A percentile compares a stretch with the other conserved stretches of the same genome.
phyloP scores from a whole-genome alignment of 2,888 invertebrate species.

The Spilarctia lutea region DNA sequence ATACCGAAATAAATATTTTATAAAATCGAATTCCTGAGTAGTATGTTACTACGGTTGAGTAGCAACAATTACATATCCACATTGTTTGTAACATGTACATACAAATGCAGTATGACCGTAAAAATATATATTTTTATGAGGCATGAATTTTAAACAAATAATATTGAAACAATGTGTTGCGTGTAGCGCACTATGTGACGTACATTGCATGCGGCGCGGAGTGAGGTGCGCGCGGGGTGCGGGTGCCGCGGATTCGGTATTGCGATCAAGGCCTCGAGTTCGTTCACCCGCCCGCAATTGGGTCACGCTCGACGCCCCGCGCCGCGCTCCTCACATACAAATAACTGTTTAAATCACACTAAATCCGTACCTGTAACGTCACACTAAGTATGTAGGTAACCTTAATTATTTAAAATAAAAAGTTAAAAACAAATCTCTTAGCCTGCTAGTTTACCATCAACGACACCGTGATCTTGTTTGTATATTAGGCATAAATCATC shows the following conservation, averaged over 20 bases:
- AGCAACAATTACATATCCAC: slow-evolving; percentile 27
- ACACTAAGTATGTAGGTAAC: slow-evolving; percentile 67
- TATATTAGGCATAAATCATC: not conserved
- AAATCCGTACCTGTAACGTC: slow-evolving; percentile 80
- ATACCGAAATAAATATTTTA: not conserved
- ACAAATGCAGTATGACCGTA: slow-evolving; percentile 45
- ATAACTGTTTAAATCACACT: slow-evolving; percentile 81
- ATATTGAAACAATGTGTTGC: slow-evolving; percentile 70
- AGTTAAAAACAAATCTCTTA: slow-evolving; percentile 30
- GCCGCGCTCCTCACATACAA: slow-evolving; percentile 73
- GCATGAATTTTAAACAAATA: slow-evolving; percentile 60
- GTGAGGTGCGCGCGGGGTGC: slow-evolving; percentile 50
- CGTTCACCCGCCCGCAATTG: slow-evolving; percentile 83
- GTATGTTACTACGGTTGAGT: slow-evolving; percentile 4
- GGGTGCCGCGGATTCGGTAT: slow-evolving; percentile 69
- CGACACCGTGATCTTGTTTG: slow-evolving; percentile 16
- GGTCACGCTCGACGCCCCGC: slow-evolving; percentile 79
- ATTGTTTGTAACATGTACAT: slow-evolving; percentile 43
- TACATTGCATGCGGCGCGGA: slow-evolving; percentile 52
- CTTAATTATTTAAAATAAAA: slow-evolving; percentile 58
- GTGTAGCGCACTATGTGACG: slow-evolving; percentile 63
- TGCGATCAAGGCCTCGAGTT: slow-evolving; percentile 86
- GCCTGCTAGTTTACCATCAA: slow-evolving; percentile 26
- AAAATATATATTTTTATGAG: slow-evolving; percentile 51
- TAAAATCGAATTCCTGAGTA: slow-evolving; percentile 1